Conservation (phyloP, 2,797 vertebrate species). For the Neosilurus hyrtlii region DNA sequence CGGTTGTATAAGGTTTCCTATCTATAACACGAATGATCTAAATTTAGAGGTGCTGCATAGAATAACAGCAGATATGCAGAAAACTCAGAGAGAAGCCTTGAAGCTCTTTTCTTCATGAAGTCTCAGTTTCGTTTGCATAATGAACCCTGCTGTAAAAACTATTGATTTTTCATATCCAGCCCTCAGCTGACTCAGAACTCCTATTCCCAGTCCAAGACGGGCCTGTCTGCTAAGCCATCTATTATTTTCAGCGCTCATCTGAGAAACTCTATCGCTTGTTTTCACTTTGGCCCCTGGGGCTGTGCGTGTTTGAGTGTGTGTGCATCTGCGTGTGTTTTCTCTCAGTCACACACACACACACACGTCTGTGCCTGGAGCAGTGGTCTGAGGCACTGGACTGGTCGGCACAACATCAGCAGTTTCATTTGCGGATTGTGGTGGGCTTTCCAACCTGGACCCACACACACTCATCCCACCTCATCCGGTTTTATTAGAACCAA, state of each 20-base stretch:
- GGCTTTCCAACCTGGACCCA: constrained; percentile 46
- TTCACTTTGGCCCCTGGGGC: constrained; percentile 44
- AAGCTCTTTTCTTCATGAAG: constrained; percentile 57
- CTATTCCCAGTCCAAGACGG: constrained; percentile 15
- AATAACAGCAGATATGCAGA: not conserved
- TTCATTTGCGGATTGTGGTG: constrained; percentile 54
- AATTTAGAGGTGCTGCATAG: not conserved
- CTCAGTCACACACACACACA: not conserved
- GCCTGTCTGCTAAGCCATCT: constrained; percentile 29
- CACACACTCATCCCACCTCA: constrained; percentile 44
- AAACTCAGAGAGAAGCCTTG: not conserved
- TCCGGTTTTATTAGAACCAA: constrained; percentile 52
- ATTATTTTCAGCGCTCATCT: constrained; percentile 33
- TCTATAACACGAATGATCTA: constrained; percentile 58
- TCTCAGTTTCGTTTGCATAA: constrained; percentile 57
- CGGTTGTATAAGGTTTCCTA: constrained; percentile 58
- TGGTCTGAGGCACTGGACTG: constrained; percentile 46
- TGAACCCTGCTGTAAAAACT: constrained; percentile 53
- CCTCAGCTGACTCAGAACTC: constrained; percentile 43
- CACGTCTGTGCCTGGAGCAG: constrained; percentile 13
- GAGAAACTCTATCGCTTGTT: constrained; percentile 38
- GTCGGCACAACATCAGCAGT: constrained; percentile 50
- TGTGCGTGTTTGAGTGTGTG: constrained; percentile 19
- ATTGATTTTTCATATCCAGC: constrained; percentile 36
- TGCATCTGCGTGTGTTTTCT: not conserved